These are phyloP conservation scores for Synanthedon myopaeformis DNA, from an alignment of 2,888 invertebrate species.

Conservation along the genomic window DNA sequence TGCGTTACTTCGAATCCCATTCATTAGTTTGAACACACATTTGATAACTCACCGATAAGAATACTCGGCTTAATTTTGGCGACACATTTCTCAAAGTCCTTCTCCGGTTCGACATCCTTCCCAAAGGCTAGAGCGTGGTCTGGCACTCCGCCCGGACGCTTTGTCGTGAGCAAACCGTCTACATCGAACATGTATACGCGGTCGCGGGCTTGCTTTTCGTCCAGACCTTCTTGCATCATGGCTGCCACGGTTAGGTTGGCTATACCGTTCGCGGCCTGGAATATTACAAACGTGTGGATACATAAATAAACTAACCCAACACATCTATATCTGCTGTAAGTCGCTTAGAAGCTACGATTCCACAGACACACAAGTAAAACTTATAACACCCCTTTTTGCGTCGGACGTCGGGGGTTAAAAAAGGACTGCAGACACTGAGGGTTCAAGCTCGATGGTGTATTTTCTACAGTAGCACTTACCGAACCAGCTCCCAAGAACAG, in stretches of 20 bases:
- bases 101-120: conserved; percentile 83
- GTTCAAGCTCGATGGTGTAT: too few relatives aligned
- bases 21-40: too few relatives aligned
- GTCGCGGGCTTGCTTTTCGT: conserved; percentile 79
- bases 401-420: too few relatives aligned
- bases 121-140: conserved; percentile 80
- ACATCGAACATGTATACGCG: conserved; percentile 97
- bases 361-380: too few relatives aligned
- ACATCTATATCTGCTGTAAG: too few relatives aligned
- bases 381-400: too few relatives aligned
- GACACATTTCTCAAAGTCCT: conserved; percentile 83
- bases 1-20: too few relatives aligned
- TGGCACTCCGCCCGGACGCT: conserved; percentile 74
- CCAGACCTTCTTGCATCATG: conserved; percentile 79
- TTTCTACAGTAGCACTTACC: conserved; percentile 38
- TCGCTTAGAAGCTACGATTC: too few relatives aligned
- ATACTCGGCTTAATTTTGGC: conserved; percentile 87
- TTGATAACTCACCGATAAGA: conserved; percentile 78
- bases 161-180: conserved; percentile 84
- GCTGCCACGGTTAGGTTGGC: conserved; percentile 91
- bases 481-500: conserved; percentile 92
- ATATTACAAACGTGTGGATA: not conserved
- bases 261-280: conserved; percentile 90
- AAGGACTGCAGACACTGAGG: too few relatives aligned
- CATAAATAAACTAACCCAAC: too few relatives aligned